Evolutionary conservation across 2,888 invertebrate species (phyloP).

Genomic region (Clusia tigrina): DNA sequence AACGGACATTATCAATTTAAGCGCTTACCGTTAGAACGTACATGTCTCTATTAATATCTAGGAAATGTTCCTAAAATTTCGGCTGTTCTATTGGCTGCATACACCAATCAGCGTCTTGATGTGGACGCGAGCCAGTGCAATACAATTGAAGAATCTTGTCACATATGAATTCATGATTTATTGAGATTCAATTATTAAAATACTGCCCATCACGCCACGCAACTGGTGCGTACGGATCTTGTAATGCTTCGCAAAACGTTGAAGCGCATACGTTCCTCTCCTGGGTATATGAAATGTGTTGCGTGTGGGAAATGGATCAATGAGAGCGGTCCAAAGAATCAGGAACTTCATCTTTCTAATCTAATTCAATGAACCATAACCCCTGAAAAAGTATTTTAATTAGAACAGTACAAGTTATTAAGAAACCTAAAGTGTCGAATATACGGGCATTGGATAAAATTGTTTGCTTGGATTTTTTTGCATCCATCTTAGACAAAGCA

Average conservation of each 20-base stretch:
- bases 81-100: conserved; percentile 16
- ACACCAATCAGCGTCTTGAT: conserved; percentile 20
- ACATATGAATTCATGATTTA: background rate
- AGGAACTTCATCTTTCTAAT: conserved; percentile 36
- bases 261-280: background rate
- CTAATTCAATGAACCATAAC: conserved; percentile 38
- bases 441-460: conserved; percentile 23
- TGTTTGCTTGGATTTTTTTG: background rate
- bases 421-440: conserved; percentile 39
- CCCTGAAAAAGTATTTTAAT: conserved; percentile 41
- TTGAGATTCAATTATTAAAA: background rate
- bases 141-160: conserved; percentile 21
- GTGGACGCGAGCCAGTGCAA: conserved; percentile 22
- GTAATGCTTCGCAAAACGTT: background rate
- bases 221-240: background rate
- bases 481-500: too few relatives aligned
- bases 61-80: conserved; percentile 11
- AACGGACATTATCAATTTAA: too few relatives aligned
- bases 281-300: background rate
- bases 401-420: conserved; percentile 34
- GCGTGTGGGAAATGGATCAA: background rate
- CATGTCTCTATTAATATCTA: too few relatives aligned
- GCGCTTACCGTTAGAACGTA: too few relatives aligned
- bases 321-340: conserved; percentile 6
- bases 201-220: background rate